phyloP scores from a whole-genome alignment of 2,113 vertebrate genomes.

The Nannobrachium achirus region DNA sequence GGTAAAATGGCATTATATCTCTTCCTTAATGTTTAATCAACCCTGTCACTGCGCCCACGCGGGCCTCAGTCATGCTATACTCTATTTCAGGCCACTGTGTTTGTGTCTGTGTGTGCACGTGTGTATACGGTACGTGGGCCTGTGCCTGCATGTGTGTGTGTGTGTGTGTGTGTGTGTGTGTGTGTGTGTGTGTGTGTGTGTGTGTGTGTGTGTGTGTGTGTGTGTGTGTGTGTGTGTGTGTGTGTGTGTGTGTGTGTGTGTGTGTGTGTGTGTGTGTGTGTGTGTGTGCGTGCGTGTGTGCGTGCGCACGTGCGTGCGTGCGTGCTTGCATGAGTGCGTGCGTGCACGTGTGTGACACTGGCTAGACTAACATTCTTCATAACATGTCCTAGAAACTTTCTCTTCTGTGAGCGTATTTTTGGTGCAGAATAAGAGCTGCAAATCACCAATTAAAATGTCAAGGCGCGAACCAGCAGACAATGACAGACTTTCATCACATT shows the following conservation, averaged over 20 bases:
- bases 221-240: constrained; percentile 47
- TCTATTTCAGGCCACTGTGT: constrained; percentile 62
- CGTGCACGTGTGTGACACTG: constrained; percentile 57
- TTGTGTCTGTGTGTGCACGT: neutral
- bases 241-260: constrained; percentile 27
- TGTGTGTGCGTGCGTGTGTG: constrained; percentile 1
- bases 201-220: constrained; percentile 34
- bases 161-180: constrained; percentile 9
- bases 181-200: constrained; percentile 33
- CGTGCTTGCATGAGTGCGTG: constrained; percentile 6
- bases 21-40: constrained; percentile 81
- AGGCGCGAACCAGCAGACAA: constrained; percentile 68
- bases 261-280: neutral
- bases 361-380: constrained; percentile 60
- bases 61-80: constrained; percentile 72
- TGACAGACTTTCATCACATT: constrained; percentile 65
- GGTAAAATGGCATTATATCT: constrained; percentile 79
- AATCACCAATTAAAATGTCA: constrained; percentile 78
- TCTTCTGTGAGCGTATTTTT: constrained; percentile 57
- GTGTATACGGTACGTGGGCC: constrained; percentile 29
- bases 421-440: constrained; percentile 63
- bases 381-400: constrained; percentile 74
- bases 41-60: constrained; percentile 74
- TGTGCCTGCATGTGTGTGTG: constrained; percentile 19
- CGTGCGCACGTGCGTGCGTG: constrained; percentile 1